These are phyloP conservation scores for Reticulitermes speratus DNA, from an alignment of 1,140 invertebrate genomes.

Conservation along the genomic window DNA sequence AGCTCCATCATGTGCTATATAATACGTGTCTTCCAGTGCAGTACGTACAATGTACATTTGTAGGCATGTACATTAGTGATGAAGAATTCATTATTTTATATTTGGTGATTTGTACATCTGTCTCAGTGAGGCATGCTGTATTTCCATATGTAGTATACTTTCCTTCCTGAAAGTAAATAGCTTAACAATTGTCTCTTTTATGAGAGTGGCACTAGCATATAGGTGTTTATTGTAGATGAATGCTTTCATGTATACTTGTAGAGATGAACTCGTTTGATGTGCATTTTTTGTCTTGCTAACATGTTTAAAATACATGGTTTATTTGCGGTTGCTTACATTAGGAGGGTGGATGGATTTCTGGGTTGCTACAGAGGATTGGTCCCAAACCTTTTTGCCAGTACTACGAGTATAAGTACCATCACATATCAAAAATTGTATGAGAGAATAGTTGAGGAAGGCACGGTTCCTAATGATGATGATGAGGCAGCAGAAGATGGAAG, in stretches of 20 bases:
- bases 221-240: no score
- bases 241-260: neutral
- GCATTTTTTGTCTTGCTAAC: slow-evolving; percentile 28
- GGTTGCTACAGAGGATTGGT: slow-evolving; percentile 81
- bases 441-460: slow-evolving; percentile 44
- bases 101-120: no score
- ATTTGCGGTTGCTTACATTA: slow-evolving; percentile 73
- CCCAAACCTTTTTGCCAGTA: slow-evolving; percentile 69
- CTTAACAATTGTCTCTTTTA: no score
- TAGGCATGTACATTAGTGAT: no score
- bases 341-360: slow-evolving; percentile 74
- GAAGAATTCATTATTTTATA: no score
- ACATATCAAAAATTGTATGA: slow-evolving; percentile 50
- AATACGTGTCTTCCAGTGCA: slow-evolving; percentile 83
- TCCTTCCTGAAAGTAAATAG: no score
- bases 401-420: slow-evolving; percentile 60
- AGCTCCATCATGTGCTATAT: slow-evolving; percentile 66
- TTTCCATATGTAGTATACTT: no score
- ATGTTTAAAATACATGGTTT: slow-evolving; percentile 33
- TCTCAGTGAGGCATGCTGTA: no score
- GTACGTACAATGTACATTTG: slow-evolving; percentile 46
- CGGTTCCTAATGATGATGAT: slow-evolving; percentile 46
- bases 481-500: slow-evolving; percentile 46
- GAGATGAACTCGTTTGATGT: slow-evolving; percentile 33
- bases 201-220: no score